These are phyloP conservation scores for Endotricha flammealis DNA, from an alignment of 2,888 invertebrate species.

Conservation along the genomic window DNA sequence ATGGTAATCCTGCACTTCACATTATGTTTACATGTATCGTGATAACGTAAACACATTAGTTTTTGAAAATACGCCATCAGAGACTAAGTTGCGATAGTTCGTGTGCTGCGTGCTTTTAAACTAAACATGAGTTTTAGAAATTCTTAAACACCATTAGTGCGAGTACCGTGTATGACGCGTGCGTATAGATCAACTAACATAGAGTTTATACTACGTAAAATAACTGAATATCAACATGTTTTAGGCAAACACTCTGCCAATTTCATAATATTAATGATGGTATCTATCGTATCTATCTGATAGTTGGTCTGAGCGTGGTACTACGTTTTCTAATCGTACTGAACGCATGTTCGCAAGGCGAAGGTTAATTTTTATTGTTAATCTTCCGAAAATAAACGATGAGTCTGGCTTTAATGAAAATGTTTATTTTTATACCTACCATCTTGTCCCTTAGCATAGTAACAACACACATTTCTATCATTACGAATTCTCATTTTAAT, in stretches of 20 bases:
- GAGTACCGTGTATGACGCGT: constrained; percentile 24
- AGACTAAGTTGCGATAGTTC: constrained; percentile 26
- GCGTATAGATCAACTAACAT: no score
- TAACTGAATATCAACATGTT: no score
- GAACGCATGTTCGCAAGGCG: constrained; percentile 29
- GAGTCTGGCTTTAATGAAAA: constrained; percentile 8
- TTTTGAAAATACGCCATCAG: constrained; percentile 9
- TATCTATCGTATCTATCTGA: no score
- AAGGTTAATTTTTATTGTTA: constrained; percentile 38
- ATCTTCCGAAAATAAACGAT: constrained; percentile 15
- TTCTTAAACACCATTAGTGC: constrained; percentile 45
- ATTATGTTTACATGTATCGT: constrained; percentile 3
- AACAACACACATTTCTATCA: no score
- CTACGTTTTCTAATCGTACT: constrained; percentile 18
- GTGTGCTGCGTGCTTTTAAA: constrained; percentile 52
- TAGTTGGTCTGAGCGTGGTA: no score
- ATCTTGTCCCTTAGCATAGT: constrained; percentile 2
- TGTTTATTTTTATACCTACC: constrained; percentile 7
- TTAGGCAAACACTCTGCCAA: no score
- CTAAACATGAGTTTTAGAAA: constrained; percentile 57
- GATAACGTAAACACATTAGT: constrained; percentile 22
- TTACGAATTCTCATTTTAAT: no score
- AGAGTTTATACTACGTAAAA: no score
- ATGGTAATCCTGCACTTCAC: no score
- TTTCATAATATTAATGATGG: no score